phyloP scores from a whole-genome alignment of 1,140 invertebrate genomes.

The Andrena cerasifolii region DNA sequence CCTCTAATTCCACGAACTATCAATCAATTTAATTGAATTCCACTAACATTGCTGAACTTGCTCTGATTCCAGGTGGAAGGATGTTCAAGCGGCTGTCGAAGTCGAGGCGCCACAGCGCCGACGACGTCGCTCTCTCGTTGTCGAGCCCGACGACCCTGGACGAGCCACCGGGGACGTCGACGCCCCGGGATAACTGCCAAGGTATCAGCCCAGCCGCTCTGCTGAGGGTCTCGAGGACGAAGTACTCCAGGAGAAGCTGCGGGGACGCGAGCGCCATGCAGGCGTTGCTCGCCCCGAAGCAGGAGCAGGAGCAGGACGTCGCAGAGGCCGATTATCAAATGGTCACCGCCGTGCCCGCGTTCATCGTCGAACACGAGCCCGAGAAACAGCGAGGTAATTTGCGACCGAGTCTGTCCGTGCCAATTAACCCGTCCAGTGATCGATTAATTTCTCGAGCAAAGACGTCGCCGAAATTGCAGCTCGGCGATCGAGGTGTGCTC shows the following conservation, averaged over 20 bases:
- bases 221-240: constrained; percentile 73
- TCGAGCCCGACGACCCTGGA: constrained; percentile 65
- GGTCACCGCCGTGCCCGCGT: constrained; percentile 83
- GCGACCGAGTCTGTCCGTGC: constrained; percentile 1
- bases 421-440: constrained; percentile 10
- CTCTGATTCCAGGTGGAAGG: constrained; percentile 36
- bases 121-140: constrained; percentile 71
- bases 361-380: constrained; percentile 82
- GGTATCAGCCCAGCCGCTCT: constrained; percentile 65
- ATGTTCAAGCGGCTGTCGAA: constrained; percentile 81
- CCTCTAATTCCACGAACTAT: no score
- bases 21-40: no score
- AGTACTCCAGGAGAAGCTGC: constrained; percentile 77
- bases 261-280: constrained; percentile 74
- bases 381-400: constrained; percentile 77
- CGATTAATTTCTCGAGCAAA: constrained; percentile 3
- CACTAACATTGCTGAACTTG: not conserved
- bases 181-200: constrained; percentile 65
- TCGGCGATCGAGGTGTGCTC: not conserved
- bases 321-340: constrained; percentile 81
- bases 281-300: constrained; percentile 66
- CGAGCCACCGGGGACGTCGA: constrained; percentile 66
- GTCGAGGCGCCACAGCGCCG: constrained; percentile 78
- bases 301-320: constrained; percentile 67
- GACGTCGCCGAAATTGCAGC: not conserved